phyloP scores from a whole-genome alignment of 2,113 vertebrate species.

The Oncorhynchus kisutch region DNA sequence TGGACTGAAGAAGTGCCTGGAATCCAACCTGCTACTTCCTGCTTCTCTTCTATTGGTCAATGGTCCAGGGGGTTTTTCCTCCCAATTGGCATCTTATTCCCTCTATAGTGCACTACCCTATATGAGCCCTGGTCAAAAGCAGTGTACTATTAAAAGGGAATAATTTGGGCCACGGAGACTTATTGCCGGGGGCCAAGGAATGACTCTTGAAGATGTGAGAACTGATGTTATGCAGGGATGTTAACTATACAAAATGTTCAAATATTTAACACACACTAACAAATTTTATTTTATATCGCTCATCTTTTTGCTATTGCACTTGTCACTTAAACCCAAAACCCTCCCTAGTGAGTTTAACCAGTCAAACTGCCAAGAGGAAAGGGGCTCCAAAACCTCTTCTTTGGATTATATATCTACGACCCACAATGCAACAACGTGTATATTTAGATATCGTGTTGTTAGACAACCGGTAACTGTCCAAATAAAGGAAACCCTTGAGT shows the following conservation, averaged over 20 bases:
- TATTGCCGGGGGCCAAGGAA: neutral
- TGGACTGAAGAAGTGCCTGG: slow-evolving; percentile 27
- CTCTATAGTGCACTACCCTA: no score
- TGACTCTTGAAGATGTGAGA: slow-evolving; percentile 1
- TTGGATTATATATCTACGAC: no score
- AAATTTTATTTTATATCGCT: neutral
- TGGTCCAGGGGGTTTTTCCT: neutral
- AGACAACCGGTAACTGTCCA: no score
- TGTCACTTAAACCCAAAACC: neutral
- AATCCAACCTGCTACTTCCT: slow-evolving; percentile 18
- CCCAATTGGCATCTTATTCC: no score
- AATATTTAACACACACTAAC: neutral
- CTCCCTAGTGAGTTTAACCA: no score
- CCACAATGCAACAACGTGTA: no score
- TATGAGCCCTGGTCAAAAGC: no score
- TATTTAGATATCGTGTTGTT: no score
- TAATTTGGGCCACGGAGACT: neutral
- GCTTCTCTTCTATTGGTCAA: neutral
- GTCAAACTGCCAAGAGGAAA: no score
- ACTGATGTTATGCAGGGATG: neutral
- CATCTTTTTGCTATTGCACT: neutral
- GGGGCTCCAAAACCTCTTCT: no score
- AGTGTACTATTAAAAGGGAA: no score
- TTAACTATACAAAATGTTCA: neutral
- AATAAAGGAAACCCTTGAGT: no score